A percentile compares a stretch with the other conserved stretches of the same genome.
Conservation (phyloP, 2,113 vertebrate species). For the Tupaia chinensis region DNA sequence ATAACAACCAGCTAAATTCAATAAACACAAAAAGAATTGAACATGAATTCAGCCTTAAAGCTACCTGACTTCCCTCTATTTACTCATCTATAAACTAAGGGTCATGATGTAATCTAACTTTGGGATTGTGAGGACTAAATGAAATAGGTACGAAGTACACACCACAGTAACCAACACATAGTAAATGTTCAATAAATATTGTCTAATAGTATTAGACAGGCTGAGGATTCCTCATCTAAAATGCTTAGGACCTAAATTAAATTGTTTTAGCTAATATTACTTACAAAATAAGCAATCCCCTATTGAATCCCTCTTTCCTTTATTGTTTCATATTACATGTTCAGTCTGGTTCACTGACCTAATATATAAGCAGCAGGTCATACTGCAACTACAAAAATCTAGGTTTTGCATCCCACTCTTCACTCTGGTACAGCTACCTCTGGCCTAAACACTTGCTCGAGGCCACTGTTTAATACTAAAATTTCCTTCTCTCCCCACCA, state of each 20-base stretch:
- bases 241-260: not conserved
- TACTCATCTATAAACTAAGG: not conserved
- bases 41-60: not conserved
- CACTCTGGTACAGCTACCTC: not conserved
- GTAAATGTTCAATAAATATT: not conserved
- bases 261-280: not conserved
- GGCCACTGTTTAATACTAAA: not conserved
- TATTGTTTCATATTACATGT: not conserved
- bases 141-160: not conserved
- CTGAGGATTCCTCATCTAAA: too few relatives aligned
- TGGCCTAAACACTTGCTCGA: not conserved
- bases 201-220: not conserved
- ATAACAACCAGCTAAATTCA: not conserved
- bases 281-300: not conserved
- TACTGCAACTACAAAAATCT: not conserved
- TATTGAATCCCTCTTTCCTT: not conserved
- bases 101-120: not conserved
- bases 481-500: not conserved
- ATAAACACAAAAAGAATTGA: slow-evolving; percentile 11
- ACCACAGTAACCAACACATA: not conserved
- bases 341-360: not conserved
- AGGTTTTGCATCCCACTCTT: not conserved
- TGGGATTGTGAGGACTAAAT: not conserved
- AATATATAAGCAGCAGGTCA: not conserved
- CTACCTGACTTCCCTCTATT: not conserved